A percentile compares a stretch with the other conserved stretches of the same genome.
These are phyloP conservation scores for Sclerurus mexicanus DNA, from an alignment of 2,113 vertebrate genomes.

Conservation along the genomic window DNA sequence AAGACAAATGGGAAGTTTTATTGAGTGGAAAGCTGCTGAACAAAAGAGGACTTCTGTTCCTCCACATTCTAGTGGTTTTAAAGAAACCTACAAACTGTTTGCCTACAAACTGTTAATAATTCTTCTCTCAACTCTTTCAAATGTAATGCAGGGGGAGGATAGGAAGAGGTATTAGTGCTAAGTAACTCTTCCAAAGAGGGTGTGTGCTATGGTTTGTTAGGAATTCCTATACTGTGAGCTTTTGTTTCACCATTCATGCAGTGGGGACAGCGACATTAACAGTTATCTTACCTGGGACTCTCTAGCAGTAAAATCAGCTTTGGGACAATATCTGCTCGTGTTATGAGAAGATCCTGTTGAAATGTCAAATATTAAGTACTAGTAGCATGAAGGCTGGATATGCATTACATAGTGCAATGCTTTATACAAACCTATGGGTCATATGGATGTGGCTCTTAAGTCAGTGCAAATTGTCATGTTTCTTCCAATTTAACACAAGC, in stretches of 20 bases:
- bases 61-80: background rate
- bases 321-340: background rate
- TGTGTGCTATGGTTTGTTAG: background rate
- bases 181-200: background rate
- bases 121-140: background rate
- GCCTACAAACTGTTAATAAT: background rate
- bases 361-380: background rate
- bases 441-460: background rate
- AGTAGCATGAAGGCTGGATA: background rate
- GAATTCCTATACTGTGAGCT: background rate
- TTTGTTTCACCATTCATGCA: background rate
- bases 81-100: background rate
- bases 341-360: background rate
- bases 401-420: background rate
- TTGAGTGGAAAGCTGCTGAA: conserved; percentile 28
- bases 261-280: background rate
- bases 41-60: conserved; percentile 17
- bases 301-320: background rate
- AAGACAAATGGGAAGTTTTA: conserved; percentile 35
- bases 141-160: background rate
- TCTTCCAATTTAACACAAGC: background rate
- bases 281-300: background rate
- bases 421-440: background rate
- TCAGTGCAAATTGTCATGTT: background rate
- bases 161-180: background rate